Evolutionary conservation across 2,888 invertebrate genomes (phyloP).

Genomic region (Tiphia femorata): DNA sequence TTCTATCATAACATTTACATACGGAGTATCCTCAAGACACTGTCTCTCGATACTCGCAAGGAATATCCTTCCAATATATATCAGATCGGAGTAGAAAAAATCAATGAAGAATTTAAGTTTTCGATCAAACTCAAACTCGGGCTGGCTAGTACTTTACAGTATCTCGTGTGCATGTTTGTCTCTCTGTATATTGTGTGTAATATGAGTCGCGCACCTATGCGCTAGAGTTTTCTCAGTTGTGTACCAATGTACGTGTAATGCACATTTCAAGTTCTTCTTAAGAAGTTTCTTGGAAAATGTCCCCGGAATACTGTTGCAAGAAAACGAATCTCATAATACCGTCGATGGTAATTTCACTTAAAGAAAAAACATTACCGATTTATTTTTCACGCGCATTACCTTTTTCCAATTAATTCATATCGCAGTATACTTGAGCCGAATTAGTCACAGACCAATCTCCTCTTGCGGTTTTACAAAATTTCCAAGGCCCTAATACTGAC

Average conservation of each 20-base stretch:
- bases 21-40: constrained; percentile 26
- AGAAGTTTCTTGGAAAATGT: constrained; percentile 45
- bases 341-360: too few relatives aligned
- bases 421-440: too few relatives aligned
- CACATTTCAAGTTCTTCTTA: constrained; percentile 26
- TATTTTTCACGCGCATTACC: too few relatives aligned
- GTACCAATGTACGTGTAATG: constrained; percentile 19
- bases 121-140: constrained; percentile 58
- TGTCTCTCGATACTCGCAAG: constrained; percentile 9
- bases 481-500: too few relatives aligned
- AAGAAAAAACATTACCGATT: too few relatives aligned
- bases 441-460: too few relatives aligned
- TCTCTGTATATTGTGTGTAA: constrained; percentile 14
- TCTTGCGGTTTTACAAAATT: too few relatives aligned
- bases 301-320: too few relatives aligned
- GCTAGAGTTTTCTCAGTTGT: too few relatives aligned
- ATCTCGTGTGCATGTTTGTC: constrained; percentile 20
- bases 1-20: constrained; percentile 46
- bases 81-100: constrained; percentile 35
- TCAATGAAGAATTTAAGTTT: constrained; percentile 32
- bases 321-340: too few relatives aligned
- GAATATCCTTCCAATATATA: constrained; percentile 24
- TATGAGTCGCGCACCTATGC: constrained; percentile 6
- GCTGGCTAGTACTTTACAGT: constrained; percentile 53
- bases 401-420: too few relatives aligned